These are phyloP conservation scores for Pachycephus smyrnensis DNA, from an alignment of 2,888 invertebrate genomes.

Conservation along the genomic window DNA sequence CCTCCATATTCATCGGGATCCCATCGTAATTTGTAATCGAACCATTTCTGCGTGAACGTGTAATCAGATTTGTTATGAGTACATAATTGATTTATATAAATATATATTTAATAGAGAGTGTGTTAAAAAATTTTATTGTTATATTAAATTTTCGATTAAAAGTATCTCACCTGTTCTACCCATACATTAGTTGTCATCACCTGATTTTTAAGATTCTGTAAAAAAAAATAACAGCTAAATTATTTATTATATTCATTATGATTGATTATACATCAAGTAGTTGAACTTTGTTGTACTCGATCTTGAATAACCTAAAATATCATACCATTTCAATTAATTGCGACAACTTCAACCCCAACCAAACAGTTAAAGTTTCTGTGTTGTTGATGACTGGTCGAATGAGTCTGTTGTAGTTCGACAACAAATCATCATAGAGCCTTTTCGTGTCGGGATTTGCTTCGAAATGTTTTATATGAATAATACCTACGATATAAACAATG, in stretches of 20 bases:
- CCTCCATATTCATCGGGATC: conserved; percentile 92
- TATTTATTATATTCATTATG: not conserved
- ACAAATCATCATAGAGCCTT: conserved; percentile 93
- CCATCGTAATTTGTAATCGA: conserved; percentile 90
- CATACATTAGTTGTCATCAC: conserved; percentile 95
- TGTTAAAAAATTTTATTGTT: not conserved
- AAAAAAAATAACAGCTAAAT: conserved; percentile 25
- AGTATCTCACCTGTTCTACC: conserved; percentile 86
- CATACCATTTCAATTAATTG: conserved; percentile 86
- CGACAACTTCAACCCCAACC: conserved; percentile 89
- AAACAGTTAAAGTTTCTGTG: conserved; percentile 91
- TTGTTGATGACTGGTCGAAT: conserved; percentile 95
- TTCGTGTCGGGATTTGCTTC: conserved; percentile 96
- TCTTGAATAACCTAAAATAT: not conserved
- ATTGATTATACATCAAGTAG: not conserved
- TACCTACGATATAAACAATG: conserved; percentile 38
- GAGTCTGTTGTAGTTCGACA: conserved; percentile 95
- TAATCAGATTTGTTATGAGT: conserved; percentile 73
- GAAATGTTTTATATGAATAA: conserved; percentile 53
- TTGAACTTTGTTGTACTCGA: not conserved
- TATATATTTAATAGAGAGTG: not conserved
- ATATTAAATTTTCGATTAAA: not conserved
- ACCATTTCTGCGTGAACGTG: conserved; percentile 80
- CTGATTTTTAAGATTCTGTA: conserved; percentile 86
- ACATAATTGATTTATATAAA: conserved; percentile 89